phyloP scores from a whole-genome alignment of 2,797 vertebrate genomes.

The Gallinago stenura region DNA sequence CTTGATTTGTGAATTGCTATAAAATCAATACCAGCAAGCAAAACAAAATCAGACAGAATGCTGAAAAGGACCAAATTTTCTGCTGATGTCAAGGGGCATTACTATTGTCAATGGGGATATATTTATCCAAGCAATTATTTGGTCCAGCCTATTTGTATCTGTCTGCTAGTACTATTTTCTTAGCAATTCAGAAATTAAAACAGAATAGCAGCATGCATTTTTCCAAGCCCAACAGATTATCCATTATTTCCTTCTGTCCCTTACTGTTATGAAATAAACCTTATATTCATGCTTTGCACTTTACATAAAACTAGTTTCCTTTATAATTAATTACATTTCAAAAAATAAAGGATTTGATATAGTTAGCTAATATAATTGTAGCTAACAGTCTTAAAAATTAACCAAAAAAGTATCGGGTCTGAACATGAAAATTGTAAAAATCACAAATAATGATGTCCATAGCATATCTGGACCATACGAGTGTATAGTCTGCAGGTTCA shows the following conservation, averaged over 20 bases:
- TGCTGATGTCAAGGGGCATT: not conserved
- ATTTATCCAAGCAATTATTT: not conserved
- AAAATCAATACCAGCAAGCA: not conserved
- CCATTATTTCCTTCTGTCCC: not conserved
- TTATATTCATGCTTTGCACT: not conserved
- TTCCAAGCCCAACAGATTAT: not conserved
- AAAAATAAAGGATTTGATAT: not conserved
- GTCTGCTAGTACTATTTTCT: not conserved
- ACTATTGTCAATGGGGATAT: not conserved
- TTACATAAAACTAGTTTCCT: not conserved
- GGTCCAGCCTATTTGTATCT: not conserved
- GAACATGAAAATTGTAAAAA: constrained; percentile 20
- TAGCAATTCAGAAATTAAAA: constrained; percentile 7
- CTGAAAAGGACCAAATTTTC: not conserved
- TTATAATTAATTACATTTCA: constrained; percentile 26
- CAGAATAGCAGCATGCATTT: not conserved
- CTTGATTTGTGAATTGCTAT: not conserved
- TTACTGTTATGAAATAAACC: not conserved
- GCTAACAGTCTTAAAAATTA: not conserved
- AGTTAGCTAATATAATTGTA: constrained; percentile 8
- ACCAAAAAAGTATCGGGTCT: not conserved
- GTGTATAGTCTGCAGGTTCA: constrained; percentile 1
- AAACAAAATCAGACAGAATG: not conserved
- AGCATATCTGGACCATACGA: constrained; percentile 31
- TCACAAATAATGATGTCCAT: constrained; percentile 12